Evolutionary conservation across 2,797 vertebrate species (phyloP), one percentile per base, ranked within the genome.

Genomic region (Diglossa cyanea): DNA sequence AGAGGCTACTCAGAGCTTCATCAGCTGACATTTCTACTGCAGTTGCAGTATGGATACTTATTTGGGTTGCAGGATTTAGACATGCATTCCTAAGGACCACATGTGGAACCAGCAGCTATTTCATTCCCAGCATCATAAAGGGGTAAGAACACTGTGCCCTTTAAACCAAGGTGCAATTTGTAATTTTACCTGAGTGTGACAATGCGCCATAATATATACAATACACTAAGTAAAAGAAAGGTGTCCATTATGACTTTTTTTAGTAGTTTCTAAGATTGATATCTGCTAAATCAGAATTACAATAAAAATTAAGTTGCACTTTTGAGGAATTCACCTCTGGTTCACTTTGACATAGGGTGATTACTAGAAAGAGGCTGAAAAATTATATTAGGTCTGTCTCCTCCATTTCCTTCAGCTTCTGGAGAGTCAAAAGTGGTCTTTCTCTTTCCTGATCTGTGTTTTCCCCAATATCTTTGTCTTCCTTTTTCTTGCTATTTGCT

Each of bases 1-100:
- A 61, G 12, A n/a, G 5, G 33, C 62, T 8, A 8, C 30, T 21
- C 26, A 6, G 19, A 30, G 28, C 42, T 50, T 75, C 28, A 40
- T 23, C 50, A 72, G 47, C 26, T 60, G 39, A 13, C 10, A 6
- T 21, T 51, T 23, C 33, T 35, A 45, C 30, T 31, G 15, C 31
- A 68, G 11, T 6, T 39, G 12, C 31, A 65, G 31, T 17, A 44
- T 1, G 1, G 61, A 35, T 11, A 12, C 0, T 0, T 14, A 20
- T 31, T 55, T 62, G 30, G 37, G 40, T 26, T 55, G 33, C 37
- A 66, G 44, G 26, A 75, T 17, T 53, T 30, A 30, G 11, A 7
- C 6, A 0, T 7, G 42, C 9, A 7, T 58, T 73, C 44, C 31
- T 77, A 70, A 57, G 24, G 62, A 44, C 13, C 18, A 28, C 33